Evolutionary conservation across 2,797 vertebrate species (phyloP).

Genomic region (Lophius americanus): DNA sequence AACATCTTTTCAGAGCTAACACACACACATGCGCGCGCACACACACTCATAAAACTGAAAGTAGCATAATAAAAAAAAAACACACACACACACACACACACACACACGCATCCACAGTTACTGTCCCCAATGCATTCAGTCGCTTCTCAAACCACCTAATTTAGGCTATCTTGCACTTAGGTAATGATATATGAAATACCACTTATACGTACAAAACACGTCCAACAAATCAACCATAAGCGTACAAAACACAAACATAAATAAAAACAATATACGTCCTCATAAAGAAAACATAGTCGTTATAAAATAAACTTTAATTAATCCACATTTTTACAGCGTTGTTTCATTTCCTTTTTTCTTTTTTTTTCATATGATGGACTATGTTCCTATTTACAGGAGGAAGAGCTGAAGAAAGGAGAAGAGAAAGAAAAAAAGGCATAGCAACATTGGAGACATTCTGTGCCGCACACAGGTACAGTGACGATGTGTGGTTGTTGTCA

Average conservation of each 20-base stretch:
- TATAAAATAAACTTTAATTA: slow-evolving; percentile 81
- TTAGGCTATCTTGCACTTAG: slow-evolving; percentile 73
- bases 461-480: slow-evolving; percentile 72
- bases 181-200: slow-evolving; percentile 77
- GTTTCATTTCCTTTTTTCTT: slow-evolving; percentile 60
- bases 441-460: slow-evolving; percentile 77
- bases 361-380: slow-evolving; percentile 51
- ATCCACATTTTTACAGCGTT: slow-evolving; percentile 79
- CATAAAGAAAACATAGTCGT: slow-evolving; percentile 71
- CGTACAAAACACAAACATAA: slow-evolving; percentile 67
- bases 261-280: slow-evolving; percentile 67
- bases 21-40: slow-evolving; percentile 14
- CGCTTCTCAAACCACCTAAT: slow-evolving; percentile 69
- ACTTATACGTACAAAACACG: slow-evolving; percentile 80
- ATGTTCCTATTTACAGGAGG: slow-evolving; percentile 69
- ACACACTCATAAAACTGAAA: slow-evolving; percentile 2
- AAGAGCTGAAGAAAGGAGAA: slow-evolving; percentile 58
- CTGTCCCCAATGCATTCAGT: slow-evolving; percentile 61
- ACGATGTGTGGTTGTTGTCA: slow-evolving; percentile 55
- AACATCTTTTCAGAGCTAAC: slow-evolving; percentile 22
- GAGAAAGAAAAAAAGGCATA: slow-evolving; percentile 59
- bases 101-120: slow-evolving; percentile 23
- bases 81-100: slow-evolving; percentile 17
- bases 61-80: too few relatives aligned
- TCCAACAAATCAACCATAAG: slow-evolving; percentile 70